Base-by-base conservation (phyloP, 2,888 invertebrate genomes). In the Danaus chrysippus region DNA sequence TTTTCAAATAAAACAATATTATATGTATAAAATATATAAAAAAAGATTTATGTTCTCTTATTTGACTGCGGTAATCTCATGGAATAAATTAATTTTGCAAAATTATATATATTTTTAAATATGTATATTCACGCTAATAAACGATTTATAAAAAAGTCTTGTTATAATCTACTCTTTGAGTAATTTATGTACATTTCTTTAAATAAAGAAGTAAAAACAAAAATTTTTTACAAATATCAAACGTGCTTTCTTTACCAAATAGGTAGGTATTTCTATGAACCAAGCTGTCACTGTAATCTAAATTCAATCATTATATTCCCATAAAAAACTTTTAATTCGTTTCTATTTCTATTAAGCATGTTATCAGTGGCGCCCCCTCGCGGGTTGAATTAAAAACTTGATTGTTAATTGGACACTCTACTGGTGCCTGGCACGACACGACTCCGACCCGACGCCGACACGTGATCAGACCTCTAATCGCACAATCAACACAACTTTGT, bases 401-500 rank as follows among this genome's bases (percentile, higher is more conserved):
- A 65, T 68, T 66, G 77, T 75, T 79, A 84, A 84, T 84, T 83
- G 78, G 77, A 74, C 68, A 70, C 69, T 74, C 64, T 67, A 68
- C 63, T 70, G 68, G 84, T 75, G 75, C 83, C 84, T 70, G 84
- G 84, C 76, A 83, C 85, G 65, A 71, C 73, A 68, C 76, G 79
- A 76, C 75, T 72, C 75, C 66, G 71, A 67, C 68, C 60, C 68
- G 73, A 76, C 75, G 72, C 75, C 67, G 71, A 67, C 68, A 62
- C 68, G 73, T 64, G 69, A 67, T 61, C 57, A 66, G 63, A 56
- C 66, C 76, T 74, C 76, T 81, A 79, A 79, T 79, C 79, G 78
- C 74, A 68, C 81, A 75, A 82, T 84, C 80, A 78, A 81, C 68
- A 82, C 79, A 81, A 85, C 80, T 85, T 85, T 73, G 75, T 72